phyloP scores from a whole-genome alignment of 2,888 invertebrate species.

The Neocrepidodera transversa region DNA sequence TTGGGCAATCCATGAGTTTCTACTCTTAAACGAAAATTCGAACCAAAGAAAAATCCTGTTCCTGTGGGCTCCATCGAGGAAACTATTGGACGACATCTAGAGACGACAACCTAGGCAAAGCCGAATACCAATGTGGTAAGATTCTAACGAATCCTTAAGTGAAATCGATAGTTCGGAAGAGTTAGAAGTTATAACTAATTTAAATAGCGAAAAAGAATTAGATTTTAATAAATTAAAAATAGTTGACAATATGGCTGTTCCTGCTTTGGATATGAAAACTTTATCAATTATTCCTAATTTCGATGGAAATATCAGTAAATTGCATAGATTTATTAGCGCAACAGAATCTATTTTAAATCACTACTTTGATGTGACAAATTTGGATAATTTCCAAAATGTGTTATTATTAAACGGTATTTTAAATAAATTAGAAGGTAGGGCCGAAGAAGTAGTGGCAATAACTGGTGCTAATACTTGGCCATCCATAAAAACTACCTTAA shows the following conservation, averaged over 20 bases:
- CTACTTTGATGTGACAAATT: slow-evolving; percentile 13
- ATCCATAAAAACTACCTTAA: neutral
- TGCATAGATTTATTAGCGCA: slow-evolving; percentile 12
- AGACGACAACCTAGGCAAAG: too few relatives aligned
- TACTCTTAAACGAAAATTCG: too few relatives aligned
- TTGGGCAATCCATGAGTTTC: too few relatives aligned
- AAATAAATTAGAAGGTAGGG: slow-evolving; percentile 7
- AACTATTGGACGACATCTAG: too few relatives aligned
- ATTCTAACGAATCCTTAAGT: too few relatives aligned
- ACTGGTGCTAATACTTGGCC: neutral
- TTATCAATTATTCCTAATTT: slow-evolving; percentile 20
- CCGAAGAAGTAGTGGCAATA: slow-evolving; percentile 8
- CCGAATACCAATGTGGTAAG: too few relatives aligned
- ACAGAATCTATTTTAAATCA: neutral
- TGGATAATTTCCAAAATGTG: neutral
- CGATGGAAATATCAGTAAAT: slow-evolving; percentile 22
- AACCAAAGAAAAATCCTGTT: too few relatives aligned
- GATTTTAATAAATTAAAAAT: too few relatives aligned
- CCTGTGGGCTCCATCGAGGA: too few relatives aligned
- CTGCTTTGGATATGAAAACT: slow-evolving; percentile 16
- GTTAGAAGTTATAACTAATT: too few relatives aligned
- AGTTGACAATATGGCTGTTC: neutral
- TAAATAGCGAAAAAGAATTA: too few relatives aligned
- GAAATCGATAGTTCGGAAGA: too few relatives aligned
- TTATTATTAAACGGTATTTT: neutral